Evolutionary conservation across 2,797 vertebrate genomes (phyloP), one percentile per base, ranked within the genome.

Genomic region (Morelia viridis): DNA sequence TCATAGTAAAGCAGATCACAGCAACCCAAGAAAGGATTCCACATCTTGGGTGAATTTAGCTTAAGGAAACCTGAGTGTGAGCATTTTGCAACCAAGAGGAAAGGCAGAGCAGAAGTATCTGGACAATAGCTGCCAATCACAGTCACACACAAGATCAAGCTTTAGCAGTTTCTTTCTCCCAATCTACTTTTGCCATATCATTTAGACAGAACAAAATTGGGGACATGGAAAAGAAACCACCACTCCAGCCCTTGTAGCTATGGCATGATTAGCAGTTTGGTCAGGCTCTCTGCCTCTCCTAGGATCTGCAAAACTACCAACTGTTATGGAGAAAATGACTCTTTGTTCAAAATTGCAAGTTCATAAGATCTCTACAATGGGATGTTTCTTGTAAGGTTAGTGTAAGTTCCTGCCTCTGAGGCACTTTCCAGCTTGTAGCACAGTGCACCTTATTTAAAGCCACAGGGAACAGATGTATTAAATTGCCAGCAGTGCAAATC

Each of bases 361-460:
- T 4, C 85, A 88, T 9, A 90, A 76, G 4, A 46, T 86, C 91
- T 46, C 46, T 57, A 83, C 46, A 91, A 35, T 31, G 46, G 86
- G 31, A 57, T 71, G 22, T 15, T 31, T 87, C 64, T 56, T 88
- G 4, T 0, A 83, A 19, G 31, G 0, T 91, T 62, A 89, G 26
- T 13, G 60, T 4, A 85, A 92, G 31, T 11, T 68, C 86, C 0
- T 0, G 2, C 84, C n/a, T 92, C 3, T 53, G 22, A 24, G 0
- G 87, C 85, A 13, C 57, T 31, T 28, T 80, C 7, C 3, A 41
- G 50, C 19, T 86, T 0, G 0, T 58, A 76, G 60, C 24, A 24
- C n/a, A 4, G 24, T 92, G 15, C 50, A 57, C 24, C 60, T 92
- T 87, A 85, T 56, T 91, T 83, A 91, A 93, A 88, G 71, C 61